Evolutionary conservation across 2,888 invertebrate species (phyloP).

Genomic region (Phymatocera aterrima): DNA sequence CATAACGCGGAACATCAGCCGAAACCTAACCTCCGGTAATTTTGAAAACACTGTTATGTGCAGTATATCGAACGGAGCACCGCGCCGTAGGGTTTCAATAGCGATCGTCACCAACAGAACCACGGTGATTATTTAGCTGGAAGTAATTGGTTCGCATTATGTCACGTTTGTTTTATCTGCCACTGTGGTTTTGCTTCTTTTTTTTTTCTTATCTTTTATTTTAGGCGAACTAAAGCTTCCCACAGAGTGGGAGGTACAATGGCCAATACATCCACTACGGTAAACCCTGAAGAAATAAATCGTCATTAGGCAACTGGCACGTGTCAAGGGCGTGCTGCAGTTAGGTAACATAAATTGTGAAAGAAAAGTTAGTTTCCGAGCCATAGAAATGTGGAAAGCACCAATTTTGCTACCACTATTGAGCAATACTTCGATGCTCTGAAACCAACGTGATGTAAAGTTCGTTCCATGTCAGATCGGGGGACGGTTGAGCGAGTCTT

Average conservation of each 20-base stretch:
- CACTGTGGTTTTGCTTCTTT: neutral
- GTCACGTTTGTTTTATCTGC: neutral
- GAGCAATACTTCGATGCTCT: neutral
- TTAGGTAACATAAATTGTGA: neutral
- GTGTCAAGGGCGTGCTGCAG: conserved; percentile 1
- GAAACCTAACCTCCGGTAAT: conserved; percentile 27
- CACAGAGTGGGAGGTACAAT: neutral
- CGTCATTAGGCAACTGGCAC: conserved; percentile 20
- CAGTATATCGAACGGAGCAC: conserved; percentile 6
- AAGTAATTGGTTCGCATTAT: conserved; percentile 7
- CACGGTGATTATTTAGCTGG: neutral
- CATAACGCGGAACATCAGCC: neutral
- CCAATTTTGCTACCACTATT: neutral
- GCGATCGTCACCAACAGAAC: conserved; percentile 7
- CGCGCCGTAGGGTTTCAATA: neutral
- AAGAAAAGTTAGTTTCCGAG: neutral
- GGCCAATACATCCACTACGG: neutral
- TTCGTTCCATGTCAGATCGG: too few relatives aligned
- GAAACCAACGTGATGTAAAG: too few relatives aligned
- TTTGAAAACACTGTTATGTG: neutral
- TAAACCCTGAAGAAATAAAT: conserved; percentile 1
- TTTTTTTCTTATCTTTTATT: neutral
- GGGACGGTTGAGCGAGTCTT: too few relatives aligned
- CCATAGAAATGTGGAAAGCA: neutral
- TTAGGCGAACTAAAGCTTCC: neutral